A percentile compares a stretch with the other conserved stretches of the same genome.
Conservation (phyloP, 92 coral and sea anemone genomes). For the Bergia sp. region DNA sequence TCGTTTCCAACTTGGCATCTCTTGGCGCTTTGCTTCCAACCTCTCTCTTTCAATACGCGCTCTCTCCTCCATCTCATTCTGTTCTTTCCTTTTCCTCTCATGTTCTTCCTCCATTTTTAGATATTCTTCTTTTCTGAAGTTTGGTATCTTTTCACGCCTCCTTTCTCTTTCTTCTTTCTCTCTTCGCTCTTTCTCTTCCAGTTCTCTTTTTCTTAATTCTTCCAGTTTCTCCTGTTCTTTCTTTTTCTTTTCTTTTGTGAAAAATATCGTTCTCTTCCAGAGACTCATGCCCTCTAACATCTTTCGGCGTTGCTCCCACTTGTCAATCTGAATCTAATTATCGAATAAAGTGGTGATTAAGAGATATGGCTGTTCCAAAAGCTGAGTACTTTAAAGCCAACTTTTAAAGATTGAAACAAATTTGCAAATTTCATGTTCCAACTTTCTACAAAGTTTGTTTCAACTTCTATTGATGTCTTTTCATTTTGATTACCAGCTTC, state of each 20-base stretch:
- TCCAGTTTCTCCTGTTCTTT: constrained; percentile 9
- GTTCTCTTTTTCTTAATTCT: not conserved
- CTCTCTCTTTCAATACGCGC: not conserved
- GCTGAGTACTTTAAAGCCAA: too few species aligned
- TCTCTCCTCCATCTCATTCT: not conserved
- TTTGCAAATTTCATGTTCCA: too few species aligned
- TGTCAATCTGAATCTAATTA: not conserved
- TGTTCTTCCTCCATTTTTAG: not conserved
- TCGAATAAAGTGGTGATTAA: not conserved
- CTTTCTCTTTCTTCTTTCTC: not conserved
- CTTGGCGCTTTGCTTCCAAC: not conserved
- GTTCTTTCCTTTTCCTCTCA: not conserved
- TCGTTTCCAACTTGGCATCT: not conserved
- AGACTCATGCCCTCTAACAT: not conserved
- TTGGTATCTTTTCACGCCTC: not conserved
- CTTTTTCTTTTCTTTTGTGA: not conserved
- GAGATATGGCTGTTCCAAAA: not conserved
- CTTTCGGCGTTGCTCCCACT: not conserved
- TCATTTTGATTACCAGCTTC: too few species aligned
- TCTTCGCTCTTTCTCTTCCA: not conserved
- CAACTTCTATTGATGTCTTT: too few species aligned
- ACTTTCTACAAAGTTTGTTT: too few species aligned
- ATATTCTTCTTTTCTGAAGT: not conserved
- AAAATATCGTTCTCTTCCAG: not conserved
- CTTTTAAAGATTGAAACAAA: too few species aligned